These are phyloP conservation scores for Grammomys surdaster DNA, from an alignment of 2,113 vertebrate genomes.

Conservation along the genomic window DNA sequence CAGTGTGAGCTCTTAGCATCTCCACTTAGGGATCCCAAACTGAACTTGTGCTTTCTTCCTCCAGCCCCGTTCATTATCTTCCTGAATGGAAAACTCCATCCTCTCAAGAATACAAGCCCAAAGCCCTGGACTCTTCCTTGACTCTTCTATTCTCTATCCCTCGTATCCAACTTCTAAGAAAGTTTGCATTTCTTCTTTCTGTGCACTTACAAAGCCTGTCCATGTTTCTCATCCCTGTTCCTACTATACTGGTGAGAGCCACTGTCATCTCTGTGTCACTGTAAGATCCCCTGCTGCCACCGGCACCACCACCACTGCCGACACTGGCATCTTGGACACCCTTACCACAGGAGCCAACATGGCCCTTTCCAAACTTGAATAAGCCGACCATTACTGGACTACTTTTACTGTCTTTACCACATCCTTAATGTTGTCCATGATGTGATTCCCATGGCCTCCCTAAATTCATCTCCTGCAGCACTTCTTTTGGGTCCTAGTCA, in stretches of 20 bases:
- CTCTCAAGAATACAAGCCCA: background rate
- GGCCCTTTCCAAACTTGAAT: background rate
- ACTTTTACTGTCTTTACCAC: background rate
- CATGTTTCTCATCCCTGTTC: fast-evolving
- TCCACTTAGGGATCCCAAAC: background rate
- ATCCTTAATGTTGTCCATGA: no score
- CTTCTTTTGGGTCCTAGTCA: background rate
- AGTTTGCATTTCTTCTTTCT: background rate
- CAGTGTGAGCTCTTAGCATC: background rate
- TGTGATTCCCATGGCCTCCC: background rate
- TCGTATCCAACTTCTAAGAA: background rate
- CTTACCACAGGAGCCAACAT: background rate
- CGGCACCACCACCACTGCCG: background rate
- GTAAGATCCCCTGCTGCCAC: fast-evolving
- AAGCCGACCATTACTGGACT: background rate
- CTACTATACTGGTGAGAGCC: fast-evolving
- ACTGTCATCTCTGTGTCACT: background rate
- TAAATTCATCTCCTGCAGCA: background rate
- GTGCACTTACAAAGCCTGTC: background rate
- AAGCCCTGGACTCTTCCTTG: background rate
- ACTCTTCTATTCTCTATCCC: background rate
- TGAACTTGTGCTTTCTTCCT: background rate
- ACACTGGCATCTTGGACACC: background rate
- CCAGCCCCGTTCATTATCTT: background rate
- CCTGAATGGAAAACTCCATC: background rate